Percentiles rank a stretch among this genome's conserved stretches.
Conservation (phyloP, 2,113 vertebrate species). For the Spermophilus dauricus region DNA sequence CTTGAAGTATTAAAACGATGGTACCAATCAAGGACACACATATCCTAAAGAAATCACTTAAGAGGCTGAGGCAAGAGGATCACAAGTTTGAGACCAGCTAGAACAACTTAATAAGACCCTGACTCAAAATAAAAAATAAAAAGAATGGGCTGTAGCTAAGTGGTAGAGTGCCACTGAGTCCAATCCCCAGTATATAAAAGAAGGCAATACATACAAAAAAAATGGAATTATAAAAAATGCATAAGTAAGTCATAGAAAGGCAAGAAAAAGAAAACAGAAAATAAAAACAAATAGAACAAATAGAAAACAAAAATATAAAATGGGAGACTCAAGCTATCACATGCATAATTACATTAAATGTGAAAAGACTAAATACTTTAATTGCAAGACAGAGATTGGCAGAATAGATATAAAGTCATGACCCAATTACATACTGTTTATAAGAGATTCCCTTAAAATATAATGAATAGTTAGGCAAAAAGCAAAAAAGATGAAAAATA, state of each 20-base stretch:
- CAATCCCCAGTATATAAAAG: too few species aligned
- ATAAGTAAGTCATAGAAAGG: neutral
- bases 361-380: neutral
- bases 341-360: neutral
- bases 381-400: neutral
- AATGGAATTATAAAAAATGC: too few species aligned
- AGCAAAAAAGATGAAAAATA: neutral
- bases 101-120: too few species aligned
- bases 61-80: too few species aligned
- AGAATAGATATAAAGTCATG: too few species aligned
- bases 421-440: neutral
- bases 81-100: too few species aligned
- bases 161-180: too few species aligned
- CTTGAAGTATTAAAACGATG: neutral
- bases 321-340: neutral
- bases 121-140: too few species aligned
- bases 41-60: neutral
- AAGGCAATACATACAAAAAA: too few species aligned
- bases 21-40: neutral
- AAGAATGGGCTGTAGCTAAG: too few species aligned
- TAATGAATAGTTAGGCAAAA: neutral
- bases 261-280: neutral
- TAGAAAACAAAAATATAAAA: conserved; percentile 17
- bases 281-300: neutral
- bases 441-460: neutral